Evolutionary conservation across 1,140 invertebrate genomes (phyloP), one percentile per base, ranked within the genome.

Genomic region (Calosoma granatense): DNA sequence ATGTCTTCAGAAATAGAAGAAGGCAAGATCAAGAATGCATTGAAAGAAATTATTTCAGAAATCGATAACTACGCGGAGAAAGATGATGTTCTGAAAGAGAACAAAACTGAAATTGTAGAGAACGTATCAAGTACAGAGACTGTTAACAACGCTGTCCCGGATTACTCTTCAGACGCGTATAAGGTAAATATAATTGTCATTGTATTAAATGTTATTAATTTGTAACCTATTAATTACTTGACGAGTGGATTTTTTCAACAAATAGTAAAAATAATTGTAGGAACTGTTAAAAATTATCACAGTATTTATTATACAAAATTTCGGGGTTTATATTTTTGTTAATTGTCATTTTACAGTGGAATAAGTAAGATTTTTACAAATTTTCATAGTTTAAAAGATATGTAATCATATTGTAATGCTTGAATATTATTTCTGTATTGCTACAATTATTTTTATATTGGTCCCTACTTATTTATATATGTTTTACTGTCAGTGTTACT

Each of bases 1-100:
- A 6, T 4, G 17, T 12, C 41, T 12, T 47, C 65, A 3, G 76
- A 78, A 63, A 78, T 78, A 22, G 68, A 74, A 58, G 74, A 81
- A 60, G 76, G 75, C 55, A 76, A 72, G 60, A 77, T 81, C 51
- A 81, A 78, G 60, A 77, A 76, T 57, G 73, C 75, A 14, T 68
- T 82, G 22, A 77, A 79, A 57, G 77, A 81, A 61, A 81, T 82
- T 54, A 81, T 81, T 60, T 79, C 76, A 2, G 79, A 81, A 65
- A 77, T 81, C 63, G 80, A 81, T 64, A 70, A 70, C 22, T 78
- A 74, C 61, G 78, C 78, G 12, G 73, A 72, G 52, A 70, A 65
- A 55, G 69, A 71, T 60, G 62, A 63, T 22, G 68, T 68, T 54
- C 23, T 67, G 54, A 64, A 64, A 47, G 51, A 58, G 20, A 17